A percentile compares a stretch with the other conserved stretches of the same genome.
These are phyloP conservation scores for Hippolais icterina DNA, from an alignment of 2,113 vertebrate species.

Conservation along the genomic window DNA sequence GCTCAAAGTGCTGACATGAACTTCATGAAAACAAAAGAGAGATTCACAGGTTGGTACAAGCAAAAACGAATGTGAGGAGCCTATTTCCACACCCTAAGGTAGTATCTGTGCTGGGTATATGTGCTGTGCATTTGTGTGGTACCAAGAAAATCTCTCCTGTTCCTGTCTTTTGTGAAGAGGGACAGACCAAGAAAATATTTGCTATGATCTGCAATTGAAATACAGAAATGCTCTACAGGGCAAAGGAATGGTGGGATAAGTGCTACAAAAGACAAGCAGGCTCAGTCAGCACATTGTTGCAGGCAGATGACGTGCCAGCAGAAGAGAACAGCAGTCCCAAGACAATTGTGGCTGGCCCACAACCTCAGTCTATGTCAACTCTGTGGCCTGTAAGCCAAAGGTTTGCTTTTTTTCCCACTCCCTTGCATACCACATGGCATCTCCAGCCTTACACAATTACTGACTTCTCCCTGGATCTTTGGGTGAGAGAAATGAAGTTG, in stretches of 20 bases:
- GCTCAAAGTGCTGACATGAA: background rate
- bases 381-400: constrained; percentile 45
- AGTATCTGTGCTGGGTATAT: background rate
- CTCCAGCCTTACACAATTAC: constrained; percentile 15
- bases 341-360: constrained; percentile 52
- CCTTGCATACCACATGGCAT: constrained; percentile 19
- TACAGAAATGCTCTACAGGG: constrained; percentile 17
- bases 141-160: background rate
- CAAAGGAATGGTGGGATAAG: constrained; percentile 28
- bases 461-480: background rate
- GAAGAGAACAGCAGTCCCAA: constrained; percentile 51
- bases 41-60: background rate
- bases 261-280: background rate
- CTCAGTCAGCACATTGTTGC: constrained; percentile 53
- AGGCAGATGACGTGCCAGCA: constrained; percentile 51
- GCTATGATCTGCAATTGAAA: background rate
- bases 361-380: constrained; percentile 43
- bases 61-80: background rate
- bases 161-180: background rate
- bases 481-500: background rate
- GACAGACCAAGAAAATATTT: background rate
- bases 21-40: background rate
- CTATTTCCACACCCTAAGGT: background rate
- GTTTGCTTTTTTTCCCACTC: constrained; percentile 38
- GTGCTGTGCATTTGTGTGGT: background rate